These are phyloP conservation scores for Otolemur garnettii DNA, from an alignment of 2,113 vertebrate species.

Conservation along the genomic window DNA sequence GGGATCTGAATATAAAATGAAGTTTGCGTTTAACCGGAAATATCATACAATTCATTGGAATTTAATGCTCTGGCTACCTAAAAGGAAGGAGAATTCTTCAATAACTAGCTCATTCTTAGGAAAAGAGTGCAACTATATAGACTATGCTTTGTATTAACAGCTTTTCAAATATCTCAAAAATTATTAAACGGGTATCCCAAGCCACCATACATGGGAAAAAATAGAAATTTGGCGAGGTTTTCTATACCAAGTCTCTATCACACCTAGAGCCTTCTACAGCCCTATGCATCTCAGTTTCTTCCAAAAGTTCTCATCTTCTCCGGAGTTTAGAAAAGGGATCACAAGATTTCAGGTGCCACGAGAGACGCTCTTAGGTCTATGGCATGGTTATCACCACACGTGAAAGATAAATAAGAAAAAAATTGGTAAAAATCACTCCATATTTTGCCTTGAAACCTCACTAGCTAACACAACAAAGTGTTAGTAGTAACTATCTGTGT, in stretches of 20 bases:
- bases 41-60: slow-evolving; percentile 36
- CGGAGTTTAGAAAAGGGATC: neutral
- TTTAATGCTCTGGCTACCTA: neutral
- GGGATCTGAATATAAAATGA: neutral
- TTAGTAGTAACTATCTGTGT: neutral
- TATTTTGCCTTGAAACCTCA: slow-evolving; percentile 26
- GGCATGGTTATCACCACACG: slow-evolving; percentile 5
- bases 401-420: neutral
- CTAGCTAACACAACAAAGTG: slow-evolving; percentile 40
- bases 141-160: neutral
- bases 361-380: neutral
- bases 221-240: neutral
- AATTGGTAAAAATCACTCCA: slow-evolving; percentile 8
- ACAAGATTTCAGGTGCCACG: neutral
- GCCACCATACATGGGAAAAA: neutral
- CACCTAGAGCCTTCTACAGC: neutral
- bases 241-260: neutral
- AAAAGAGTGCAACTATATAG: neutral
- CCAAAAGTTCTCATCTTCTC: neutral
- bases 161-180: neutral
- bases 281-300: neutral
- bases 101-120: slow-evolving; percentile 42
- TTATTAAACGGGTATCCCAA: slow-evolving; percentile 28
- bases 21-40: slow-evolving; percentile 39
- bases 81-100: slow-evolving; percentile 59